Percentiles rank a stretch among this genome's conserved stretches.
phyloP scores from a whole-genome alignment of 2,113 vertebrate species.

The Speoplatyrhinus poulsoni region DNA sequence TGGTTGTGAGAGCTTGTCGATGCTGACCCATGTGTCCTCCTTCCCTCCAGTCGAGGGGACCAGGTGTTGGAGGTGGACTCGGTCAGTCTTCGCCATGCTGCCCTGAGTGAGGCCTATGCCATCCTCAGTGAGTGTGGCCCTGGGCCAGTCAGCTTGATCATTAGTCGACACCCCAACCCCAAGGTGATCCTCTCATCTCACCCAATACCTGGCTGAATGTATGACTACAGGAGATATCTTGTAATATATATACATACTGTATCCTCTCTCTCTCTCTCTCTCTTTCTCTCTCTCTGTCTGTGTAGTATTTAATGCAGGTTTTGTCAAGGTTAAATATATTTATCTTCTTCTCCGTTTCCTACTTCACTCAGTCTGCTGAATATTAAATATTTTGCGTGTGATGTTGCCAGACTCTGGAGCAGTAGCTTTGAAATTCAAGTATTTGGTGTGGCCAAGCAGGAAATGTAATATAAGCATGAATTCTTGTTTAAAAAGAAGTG shows the following conservation, averaged over 20 bases:
- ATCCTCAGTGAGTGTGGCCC: constrained; percentile 94
- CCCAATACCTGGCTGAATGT: too few species aligned
- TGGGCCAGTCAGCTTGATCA: constrained; percentile 90
- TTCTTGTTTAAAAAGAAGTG: too few species aligned
- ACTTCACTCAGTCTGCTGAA: background rate
- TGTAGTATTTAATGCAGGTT: background rate
- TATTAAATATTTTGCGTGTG: background rate
- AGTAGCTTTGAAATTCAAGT: too few species aligned
- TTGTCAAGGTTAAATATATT: background rate
- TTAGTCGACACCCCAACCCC: constrained; percentile 93
- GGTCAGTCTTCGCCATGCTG: constrained; percentile 87
- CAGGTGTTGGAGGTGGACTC: constrained; percentile 95
- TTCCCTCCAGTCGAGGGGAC: constrained; percentile 84
- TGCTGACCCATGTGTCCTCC: background rate
- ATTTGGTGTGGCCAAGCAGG: too few species aligned
- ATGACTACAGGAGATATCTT: too few species aligned
- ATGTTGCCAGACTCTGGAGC: too few species aligned
- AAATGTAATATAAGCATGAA: too few species aligned
- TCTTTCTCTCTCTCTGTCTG: too few species aligned
- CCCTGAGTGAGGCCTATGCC: constrained; percentile 90
- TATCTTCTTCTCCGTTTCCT: background rate
- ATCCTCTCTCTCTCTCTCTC: too few species aligned
- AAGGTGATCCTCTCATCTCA: constrained; percentile 77
- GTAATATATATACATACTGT: too few species aligned
- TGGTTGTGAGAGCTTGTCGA: background rate